A percentile compares a stretch with the other conserved stretches of the same genome.
Evolutionary conservation across 35 echinoderm and acorn worm genomes (phyloP).

Genomic region (Lytechinus pictus): DNA sequence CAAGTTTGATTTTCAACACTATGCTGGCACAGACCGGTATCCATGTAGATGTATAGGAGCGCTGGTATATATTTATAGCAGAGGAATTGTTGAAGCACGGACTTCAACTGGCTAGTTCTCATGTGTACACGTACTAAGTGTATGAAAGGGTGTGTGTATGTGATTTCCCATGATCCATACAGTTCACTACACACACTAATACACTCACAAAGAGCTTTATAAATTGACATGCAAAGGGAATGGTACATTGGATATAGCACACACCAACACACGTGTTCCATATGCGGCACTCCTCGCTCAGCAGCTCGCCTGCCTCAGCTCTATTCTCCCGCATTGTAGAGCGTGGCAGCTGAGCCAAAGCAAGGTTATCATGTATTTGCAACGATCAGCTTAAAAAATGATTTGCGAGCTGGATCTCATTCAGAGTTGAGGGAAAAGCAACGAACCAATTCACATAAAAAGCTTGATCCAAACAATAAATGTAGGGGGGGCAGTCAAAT

Average conservation of each 20-base stretch:
- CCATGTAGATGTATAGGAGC: background rate
- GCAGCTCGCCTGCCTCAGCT: background rate
- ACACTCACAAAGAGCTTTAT: background rate
- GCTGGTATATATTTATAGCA: background rate
- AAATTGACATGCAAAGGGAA: background rate
- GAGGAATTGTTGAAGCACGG: background rate
- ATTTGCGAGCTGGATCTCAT: background rate
- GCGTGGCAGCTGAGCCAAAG: background rate
- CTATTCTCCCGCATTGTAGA: background rate
- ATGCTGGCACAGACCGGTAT: background rate
- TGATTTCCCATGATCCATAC: background rate
- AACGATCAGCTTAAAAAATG: conserved; percentile 1
- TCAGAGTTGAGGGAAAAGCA: background rate
- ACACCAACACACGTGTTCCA: background rate
- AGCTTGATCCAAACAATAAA: background rate
- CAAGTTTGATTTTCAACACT: background rate
- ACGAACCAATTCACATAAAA: background rate
- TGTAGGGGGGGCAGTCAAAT: background rate
- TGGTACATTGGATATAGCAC: background rate
- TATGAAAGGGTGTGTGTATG: background rate
- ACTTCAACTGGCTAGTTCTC: background rate
- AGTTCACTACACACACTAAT: background rate
- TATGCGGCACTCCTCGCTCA: background rate
- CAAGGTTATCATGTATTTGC: background rate
- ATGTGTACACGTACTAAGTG: background rate